phyloP scores from a whole-genome alignment of 2,797 vertebrate species.

The Centroberyx gerrardi region DNA sequence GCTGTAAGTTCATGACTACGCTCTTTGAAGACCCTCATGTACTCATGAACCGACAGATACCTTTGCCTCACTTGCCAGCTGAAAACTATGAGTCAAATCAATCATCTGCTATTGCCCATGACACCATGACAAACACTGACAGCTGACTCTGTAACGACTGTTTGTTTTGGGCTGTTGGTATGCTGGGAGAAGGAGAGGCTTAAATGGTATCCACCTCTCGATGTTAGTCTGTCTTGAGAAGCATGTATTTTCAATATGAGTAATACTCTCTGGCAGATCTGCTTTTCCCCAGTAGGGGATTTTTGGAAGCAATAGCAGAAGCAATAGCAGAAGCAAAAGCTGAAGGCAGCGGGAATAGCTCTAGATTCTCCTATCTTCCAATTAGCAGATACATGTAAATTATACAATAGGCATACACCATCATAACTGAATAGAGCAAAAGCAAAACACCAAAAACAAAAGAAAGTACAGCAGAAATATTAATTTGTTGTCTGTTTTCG shows the following conservation, averaged over 20 bases:
- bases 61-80: conserved; percentile 43
- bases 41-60: conserved; percentile 20
- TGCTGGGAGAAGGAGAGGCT: background rate
- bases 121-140: conserved; percentile 20
- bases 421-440: background rate
- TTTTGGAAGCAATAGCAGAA: conserved; percentile 3
- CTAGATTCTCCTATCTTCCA: conserved; percentile 19
- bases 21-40: background rate
- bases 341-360: conserved; percentile 4
- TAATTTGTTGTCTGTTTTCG: too few relatives aligned
- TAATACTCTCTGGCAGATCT: conserved; percentile 3
- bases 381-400: conserved; percentile 19
- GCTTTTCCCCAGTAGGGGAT: background rate
- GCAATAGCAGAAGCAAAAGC: background rate
- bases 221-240: background rate
- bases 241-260: conserved; percentile 13
- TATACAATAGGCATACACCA: conserved; percentile 11
- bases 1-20: background rate
- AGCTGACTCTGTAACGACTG: background rate
- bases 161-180: conserved; percentile 3
- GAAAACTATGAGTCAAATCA: conserved; percentile 22
- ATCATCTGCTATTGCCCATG: conserved; percentile 24
- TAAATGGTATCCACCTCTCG: background rate
- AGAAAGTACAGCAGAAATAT: background rate
- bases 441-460: background rate